Percentiles rank a stretch among this genome's conserved stretches.
phyloP scores from a whole-genome alignment of 2,797 vertebrate genomes.

The Acrossocheilus wenchowensis region DNA sequence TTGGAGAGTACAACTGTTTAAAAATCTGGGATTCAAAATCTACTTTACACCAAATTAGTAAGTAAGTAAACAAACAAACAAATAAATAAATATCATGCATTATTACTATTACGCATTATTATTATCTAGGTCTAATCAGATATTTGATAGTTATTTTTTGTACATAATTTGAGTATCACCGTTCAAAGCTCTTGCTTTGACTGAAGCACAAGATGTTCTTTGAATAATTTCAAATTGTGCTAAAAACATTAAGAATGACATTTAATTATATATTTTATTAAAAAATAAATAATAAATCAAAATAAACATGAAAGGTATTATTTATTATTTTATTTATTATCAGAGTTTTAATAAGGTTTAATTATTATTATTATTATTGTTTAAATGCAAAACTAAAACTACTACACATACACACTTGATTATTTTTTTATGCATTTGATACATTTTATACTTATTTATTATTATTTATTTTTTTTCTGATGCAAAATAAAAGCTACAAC shows the following conservation, averaged over 20 bases:
- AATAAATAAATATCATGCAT: no score
- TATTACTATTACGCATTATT: neutral
- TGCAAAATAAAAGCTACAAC: neutral
- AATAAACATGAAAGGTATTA: no score
- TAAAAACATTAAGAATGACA: neutral
- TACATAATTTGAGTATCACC: neutral
- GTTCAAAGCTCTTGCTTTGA: neutral
- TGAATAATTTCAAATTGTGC: neutral
- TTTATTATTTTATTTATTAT: no score
- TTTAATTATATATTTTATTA: neutral
- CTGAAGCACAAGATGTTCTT: neutral
- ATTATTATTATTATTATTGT: no score
- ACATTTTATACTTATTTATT: neutral
- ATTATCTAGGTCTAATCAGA: neutral
- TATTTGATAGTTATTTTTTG: neutral
- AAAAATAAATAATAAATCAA: no score
- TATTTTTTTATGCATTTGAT: neutral
- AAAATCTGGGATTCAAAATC: neutral
- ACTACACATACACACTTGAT: neutral
- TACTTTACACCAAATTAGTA: neutral
- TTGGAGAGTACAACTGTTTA: neutral
- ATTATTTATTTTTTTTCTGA: neutral
- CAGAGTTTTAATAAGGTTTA: no score
- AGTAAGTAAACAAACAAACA: no score
- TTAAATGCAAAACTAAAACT: no score